Evolutionary conservation across 2,113 vertebrate genomes (phyloP), one percentile per base, ranked within the genome.

Genomic region (Chionis minor): DNA sequence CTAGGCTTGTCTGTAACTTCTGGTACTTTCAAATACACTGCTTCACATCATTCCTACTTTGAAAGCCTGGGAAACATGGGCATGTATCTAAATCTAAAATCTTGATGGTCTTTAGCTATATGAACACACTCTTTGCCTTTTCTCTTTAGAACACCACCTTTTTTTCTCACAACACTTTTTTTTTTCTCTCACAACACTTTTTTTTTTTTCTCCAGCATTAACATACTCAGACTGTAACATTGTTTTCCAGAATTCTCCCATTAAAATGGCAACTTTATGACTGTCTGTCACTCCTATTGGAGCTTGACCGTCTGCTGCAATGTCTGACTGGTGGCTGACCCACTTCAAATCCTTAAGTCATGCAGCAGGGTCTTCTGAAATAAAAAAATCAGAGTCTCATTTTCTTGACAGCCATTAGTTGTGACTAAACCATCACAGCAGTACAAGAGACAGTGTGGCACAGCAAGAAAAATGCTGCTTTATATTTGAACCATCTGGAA

Each of bases 401-500:
- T 88, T 88, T 28, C 55, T 83, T 93, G 59, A 55, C 86, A 96
- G 71, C 24, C 88, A 65, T 32, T 11, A 54, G 49, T 86, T 82
- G 71, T 83, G 96, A 86, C 67, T 80, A 74, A 90, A 80, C 30
- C 75, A 56, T 62, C 54, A 73, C 52, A 92, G 47, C 35, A 91
- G 54, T 14, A 8, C 52, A 62, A 71, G 11, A 72, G 52, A 42
- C 18, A 63, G 16, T 22, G 88, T 70, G 86, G 55, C 42, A 83
- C 0, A 15, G 35, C 58, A 92, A 81, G 55, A 52, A 42, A 92
- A 96, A 86, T n/a, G 58, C 58, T 88, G 24, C 79, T 82, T 94
- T 85, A 10, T 79, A 71, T 94, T 73, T 92, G 82, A 93, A 83
- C 75, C 88, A 86, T 88, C 92, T 90, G 82, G 80, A 73, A 88